These are phyloP conservation scores for Imbricaverruca yamaguchii DNA, from an alignment of 2,888 invertebrate species.

Conservation along the genomic window DNA sequence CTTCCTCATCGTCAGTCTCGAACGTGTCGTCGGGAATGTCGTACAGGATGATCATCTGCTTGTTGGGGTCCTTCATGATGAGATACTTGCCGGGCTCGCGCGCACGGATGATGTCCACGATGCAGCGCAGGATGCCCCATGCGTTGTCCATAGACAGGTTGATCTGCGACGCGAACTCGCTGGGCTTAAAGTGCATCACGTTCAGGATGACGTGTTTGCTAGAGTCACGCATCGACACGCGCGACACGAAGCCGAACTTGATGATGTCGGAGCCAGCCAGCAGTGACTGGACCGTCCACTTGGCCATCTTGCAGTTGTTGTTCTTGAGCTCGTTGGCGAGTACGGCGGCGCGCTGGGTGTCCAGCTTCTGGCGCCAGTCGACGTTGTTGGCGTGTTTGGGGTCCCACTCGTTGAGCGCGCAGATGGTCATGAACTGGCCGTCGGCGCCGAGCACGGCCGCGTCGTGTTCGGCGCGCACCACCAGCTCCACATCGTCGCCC, in stretches of 20 bases:
- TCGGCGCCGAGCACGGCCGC: conserved; percentile 82
- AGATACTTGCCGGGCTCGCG: conserved; percentile 90
- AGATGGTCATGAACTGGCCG: conserved; percentile 80
- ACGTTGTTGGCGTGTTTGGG: conserved; percentile 89
- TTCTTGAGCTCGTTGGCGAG: conserved; percentile 96
- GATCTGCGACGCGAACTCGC: conserved; percentile 97
- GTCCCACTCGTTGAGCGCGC: conserved; percentile 97
- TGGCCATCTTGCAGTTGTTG: conserved; percentile 98
- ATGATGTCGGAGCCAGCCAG: conserved; percentile 94
- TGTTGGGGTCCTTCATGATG: conserved; percentile 98
- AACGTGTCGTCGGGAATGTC: conserved; percentile 98
- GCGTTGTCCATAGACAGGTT: conserved; percentile 96
- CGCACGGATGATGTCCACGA: conserved; percentile 94
- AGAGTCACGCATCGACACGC: conserved; percentile 85
- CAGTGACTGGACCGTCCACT: conserved; percentile 94
- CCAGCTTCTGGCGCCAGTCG: conserved; percentile 96
- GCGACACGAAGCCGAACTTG: conserved; percentile 98
- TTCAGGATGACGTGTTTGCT: conserved; percentile 93
- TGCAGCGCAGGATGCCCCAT: conserved; percentile 95
- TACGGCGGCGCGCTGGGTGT: conserved; percentile 95
- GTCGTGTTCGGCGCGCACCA: conserved; percentile 94
- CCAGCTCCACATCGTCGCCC: conserved; percentile 82
- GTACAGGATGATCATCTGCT: conserved; percentile 86
- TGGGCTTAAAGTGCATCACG: conserved; percentile 95
- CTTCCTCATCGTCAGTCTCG: conserved; percentile 85